Evolutionary conservation across 2,113 vertebrate species (phyloP).

Genomic region (Aepyceros melampus): DNA sequence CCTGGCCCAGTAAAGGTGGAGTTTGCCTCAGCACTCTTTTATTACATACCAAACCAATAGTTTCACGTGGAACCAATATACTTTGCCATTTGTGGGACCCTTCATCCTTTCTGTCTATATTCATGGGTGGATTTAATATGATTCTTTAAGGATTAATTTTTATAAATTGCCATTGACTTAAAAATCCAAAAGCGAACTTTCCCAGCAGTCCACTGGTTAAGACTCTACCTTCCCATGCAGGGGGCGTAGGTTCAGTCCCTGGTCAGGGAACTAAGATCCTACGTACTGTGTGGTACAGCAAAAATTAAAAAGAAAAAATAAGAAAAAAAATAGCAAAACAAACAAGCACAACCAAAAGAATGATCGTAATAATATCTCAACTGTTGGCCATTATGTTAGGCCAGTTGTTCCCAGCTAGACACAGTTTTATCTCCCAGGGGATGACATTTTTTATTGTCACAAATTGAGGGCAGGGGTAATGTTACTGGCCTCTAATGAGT

Average conservation of each 20-base stretch:
- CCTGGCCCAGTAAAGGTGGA: conserved; percentile 11
- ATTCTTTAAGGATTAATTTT: background rate
- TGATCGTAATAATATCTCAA: background rate
- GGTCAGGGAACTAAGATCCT: background rate
- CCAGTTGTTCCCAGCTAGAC: background rate
- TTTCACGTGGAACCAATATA: conserved; percentile 30
- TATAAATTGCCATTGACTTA: background rate
- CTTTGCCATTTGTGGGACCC: background rate
- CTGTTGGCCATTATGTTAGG: background rate
- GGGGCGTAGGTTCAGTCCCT: background rate
- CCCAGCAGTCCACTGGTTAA: background rate
- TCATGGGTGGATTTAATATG: background rate
- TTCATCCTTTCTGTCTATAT: background rate
- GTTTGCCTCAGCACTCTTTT: background rate
- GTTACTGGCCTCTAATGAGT: no score
- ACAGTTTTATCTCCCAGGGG: background rate
- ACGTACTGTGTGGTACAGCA: background rate
- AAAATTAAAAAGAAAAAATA: background rate
- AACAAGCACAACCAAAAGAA: background rate
- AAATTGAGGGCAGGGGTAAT: background rate
- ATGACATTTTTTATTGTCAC: background rate
- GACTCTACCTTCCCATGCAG: background rate
- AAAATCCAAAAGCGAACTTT: background rate
- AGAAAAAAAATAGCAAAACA: background rate
- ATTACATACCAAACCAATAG: background rate